Percentiles rank a stretch among this genome's conserved stretches.
Evolutionary conservation across 2,888 invertebrate species (phyloP).

Genomic region (Diaprepes abbreviatus): DNA sequence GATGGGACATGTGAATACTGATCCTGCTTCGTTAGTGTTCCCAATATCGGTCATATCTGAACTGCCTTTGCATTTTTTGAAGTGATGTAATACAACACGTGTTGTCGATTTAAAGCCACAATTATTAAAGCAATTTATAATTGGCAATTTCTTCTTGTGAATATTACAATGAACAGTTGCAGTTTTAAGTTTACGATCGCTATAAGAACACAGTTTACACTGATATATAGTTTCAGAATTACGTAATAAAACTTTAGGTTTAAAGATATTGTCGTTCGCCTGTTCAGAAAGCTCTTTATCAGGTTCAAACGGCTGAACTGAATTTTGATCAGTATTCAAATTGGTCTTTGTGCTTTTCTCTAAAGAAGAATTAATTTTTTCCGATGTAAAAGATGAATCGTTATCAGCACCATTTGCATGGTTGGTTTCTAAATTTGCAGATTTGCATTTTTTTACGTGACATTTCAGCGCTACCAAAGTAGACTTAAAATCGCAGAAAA

Average conservation of each 20-base stretch:
- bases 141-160: not conserved
- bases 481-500: too few relatives aligned
- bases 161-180: not conserved
- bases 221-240: not conserved
- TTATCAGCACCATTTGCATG: too few relatives aligned
- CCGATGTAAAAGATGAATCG: too few relatives aligned
- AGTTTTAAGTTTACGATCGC: not conserved
- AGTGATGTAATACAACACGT: not conserved
- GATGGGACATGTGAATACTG: conserved; percentile 9
- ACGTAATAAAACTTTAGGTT: not conserved
- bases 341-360: too few relatives aligned
- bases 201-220: not conserved
- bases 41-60: not conserved
- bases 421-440: too few relatives aligned
- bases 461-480: too few relatives aligned
- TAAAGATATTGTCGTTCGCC: too few relatives aligned
- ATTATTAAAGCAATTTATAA: not conserved
- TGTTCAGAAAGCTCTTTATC: too few relatives aligned
- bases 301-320: too few relatives aligned
- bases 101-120: not conserved
- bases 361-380: too few relatives aligned
- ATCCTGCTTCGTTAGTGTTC: not conserved
- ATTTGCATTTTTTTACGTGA: too few relatives aligned
- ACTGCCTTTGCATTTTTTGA: not conserved
- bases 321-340: too few relatives aligned